A percentile compares a stretch with the other conserved stretches of the same genome.
phyloP scores from a whole-genome alignment of 2,888 invertebrate genomes.

The Dicyrtoma fusca region DNA sequence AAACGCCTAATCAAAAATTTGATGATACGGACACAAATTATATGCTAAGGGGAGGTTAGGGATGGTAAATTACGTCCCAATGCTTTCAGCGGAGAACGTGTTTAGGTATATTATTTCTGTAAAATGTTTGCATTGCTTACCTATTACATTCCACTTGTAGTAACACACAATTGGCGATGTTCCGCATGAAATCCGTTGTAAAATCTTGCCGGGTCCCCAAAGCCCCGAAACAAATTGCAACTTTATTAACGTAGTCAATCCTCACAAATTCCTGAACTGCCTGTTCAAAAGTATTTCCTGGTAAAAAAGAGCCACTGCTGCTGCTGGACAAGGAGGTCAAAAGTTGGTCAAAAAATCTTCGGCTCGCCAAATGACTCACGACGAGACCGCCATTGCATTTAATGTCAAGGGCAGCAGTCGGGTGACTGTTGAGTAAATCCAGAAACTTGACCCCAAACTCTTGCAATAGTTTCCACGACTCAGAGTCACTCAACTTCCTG shows the following conservation, averaged over 20 bases:
- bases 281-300: slow-evolving; percentile 27
- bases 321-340: background rate
- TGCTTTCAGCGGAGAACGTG: too few species aligned
- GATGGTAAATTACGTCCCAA: too few species aligned
- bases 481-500: background rate
- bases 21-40: too few species aligned
- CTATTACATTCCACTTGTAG: slow-evolving; percentile 18
- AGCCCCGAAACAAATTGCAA: slow-evolving; percentile 45
- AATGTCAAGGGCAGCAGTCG: slow-evolving; percentile 41
- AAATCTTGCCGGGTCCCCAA: slow-evolving; percentile 38
- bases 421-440: slow-evolving; percentile 9
- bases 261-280: slow-evolving; percentile 15
- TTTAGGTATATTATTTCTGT: too few species aligned
- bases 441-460: slow-evolving; percentile 7
- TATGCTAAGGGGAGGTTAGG: too few species aligned
- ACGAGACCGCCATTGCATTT: slow-evolving; percentile 49
- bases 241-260: slow-evolving; percentile 42
- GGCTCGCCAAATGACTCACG: slow-evolving; percentile 34
- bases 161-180: slow-evolving; percentile 5
- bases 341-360: background rate
- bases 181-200: slow-evolving; percentile 6
- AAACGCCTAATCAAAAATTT: too few species aligned
- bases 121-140: too few species aligned
- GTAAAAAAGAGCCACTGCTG: background rate
- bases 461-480: too few species aligned